Conservation (phyloP, 1,140 invertebrate genomes). For the Neocloeon triangulifer region DNA sequence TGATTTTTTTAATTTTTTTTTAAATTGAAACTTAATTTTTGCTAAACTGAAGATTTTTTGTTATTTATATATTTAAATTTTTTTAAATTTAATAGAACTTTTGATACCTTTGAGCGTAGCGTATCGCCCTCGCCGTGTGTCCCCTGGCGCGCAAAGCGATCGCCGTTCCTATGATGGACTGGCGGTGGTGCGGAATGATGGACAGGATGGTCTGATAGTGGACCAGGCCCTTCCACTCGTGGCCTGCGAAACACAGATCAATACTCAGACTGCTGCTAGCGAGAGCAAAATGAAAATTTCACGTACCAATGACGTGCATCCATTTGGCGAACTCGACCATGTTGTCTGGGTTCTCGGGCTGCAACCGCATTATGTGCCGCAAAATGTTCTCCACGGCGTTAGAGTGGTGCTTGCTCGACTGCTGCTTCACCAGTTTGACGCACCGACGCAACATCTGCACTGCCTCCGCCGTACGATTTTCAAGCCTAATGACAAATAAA, state of each 20-base stretch:
- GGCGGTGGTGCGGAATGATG: constrained; percentile 21
- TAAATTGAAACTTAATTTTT: too few species aligned
- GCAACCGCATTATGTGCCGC: constrained; percentile 29
- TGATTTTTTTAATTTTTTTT: too few species aligned
- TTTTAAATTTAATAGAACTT: too few species aligned
- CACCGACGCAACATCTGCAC: constrained; percentile 41
- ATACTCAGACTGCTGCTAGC: constrained; percentile 7
- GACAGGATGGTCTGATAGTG: constrained; percentile 33
- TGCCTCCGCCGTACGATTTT: constrained; percentile 35
- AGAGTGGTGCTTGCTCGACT: constrained; percentile 21
- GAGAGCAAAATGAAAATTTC: constrained; percentile 18
- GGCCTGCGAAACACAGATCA: constrained; percentile 4
- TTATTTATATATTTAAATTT: too few species aligned
- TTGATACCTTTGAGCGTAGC: too few species aligned
- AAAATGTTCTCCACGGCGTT: constrained; percentile 25
- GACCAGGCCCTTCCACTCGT: constrained; percentile 16
- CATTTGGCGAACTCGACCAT: constrained; percentile 39
- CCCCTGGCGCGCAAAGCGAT: constrained; percentile 31
- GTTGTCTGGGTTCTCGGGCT: constrained; percentile 39
- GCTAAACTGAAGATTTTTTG: too few species aligned
- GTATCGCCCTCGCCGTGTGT: too few species aligned
- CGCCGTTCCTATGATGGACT: constrained; percentile 28
- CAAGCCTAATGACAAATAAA: too few species aligned
- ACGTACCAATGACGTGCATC: constrained; percentile 33
- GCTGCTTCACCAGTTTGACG: constrained; percentile 22